Percentiles rank a stretch among this genome's conserved stretches.
These are phyloP conservation scores for Sebastes fasciatus DNA, from an alignment of 2,113 vertebrate species.

Conservation along the genomic window DNA sequence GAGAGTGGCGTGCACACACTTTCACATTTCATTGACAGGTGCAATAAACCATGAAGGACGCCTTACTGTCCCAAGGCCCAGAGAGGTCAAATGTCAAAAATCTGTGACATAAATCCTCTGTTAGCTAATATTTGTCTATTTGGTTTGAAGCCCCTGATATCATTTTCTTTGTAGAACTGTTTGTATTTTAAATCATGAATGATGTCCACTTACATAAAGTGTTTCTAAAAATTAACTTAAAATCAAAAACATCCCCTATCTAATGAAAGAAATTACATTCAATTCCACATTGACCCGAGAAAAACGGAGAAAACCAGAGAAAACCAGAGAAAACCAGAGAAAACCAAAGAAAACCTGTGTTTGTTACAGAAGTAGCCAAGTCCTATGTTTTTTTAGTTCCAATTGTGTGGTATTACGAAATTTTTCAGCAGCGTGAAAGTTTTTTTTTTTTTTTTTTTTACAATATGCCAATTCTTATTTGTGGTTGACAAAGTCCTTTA, in stretches of 20 bases:
- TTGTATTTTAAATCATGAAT: not conserved
- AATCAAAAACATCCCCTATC: constrained; percentile 20
- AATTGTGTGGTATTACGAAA: not conserved
- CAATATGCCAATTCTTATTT: not conserved
- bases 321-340: not conserved
- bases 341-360: not conserved
- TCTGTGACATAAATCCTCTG: not conserved
- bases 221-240: constrained; percentile 9
- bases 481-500: not conserved
- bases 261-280: constrained; percentile 11
- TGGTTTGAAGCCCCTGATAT: not conserved
- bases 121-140: constrained; percentile 12
- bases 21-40: constrained; percentile 17
- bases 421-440: not conserved
- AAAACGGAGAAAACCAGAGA: not conserved
- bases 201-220: not conserved
- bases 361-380: constrained; percentile 21
- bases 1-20: constrained; percentile 3
- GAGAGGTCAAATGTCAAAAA: not conserved
- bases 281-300: not conserved
- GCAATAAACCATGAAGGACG: not conserved
- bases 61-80: not conserved
- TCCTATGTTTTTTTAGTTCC: not conserved
- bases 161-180: not conserved
- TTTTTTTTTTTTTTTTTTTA: not conserved